Conservation (phyloP, 1,140 invertebrate genomes). For the Drosophila miranda region DNA sequence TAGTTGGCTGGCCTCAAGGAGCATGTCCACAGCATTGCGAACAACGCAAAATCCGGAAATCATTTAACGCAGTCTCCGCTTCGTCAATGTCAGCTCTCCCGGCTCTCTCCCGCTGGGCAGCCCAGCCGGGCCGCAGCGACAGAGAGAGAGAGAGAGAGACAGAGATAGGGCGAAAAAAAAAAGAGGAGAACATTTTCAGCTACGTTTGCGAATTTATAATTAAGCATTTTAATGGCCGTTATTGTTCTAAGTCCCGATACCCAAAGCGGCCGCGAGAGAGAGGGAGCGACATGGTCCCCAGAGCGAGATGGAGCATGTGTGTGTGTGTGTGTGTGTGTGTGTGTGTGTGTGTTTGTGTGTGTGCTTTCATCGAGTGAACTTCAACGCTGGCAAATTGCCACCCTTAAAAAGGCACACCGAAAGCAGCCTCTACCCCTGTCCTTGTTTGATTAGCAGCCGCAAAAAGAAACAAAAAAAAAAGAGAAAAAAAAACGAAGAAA, state of each 20-base stretch:
- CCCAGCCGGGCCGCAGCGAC: constrained; percentile 1
- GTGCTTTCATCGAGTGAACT: constrained; percentile 55
- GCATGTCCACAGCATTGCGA: constrained; percentile 16
- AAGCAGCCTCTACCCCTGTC: constrained; percentile 13
- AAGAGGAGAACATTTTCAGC: constrained; percentile 62
- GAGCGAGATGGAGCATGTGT: background rate
- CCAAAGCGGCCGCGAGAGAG: background rate
- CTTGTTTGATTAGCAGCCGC: constrained; percentile 68
- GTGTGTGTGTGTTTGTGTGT: constrained; percentile 24
- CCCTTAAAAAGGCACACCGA: constrained; percentile 67
- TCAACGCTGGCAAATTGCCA: constrained; percentile 69
- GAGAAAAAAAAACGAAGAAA: constrained; percentile 27
- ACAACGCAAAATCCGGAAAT: constrained; percentile 41
- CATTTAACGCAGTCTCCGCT: constrained; percentile 31
- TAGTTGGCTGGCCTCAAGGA: constrained; percentile 2
- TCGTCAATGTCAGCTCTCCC: background rate
- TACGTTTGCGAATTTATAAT: constrained; percentile 81
- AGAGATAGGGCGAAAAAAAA: background rate
- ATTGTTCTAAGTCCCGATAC: constrained; percentile 61
- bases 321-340: constrained; percentile 27
- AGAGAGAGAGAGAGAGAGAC: background rate
- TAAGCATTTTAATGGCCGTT: constrained; percentile 81
- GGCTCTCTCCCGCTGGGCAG: too few species aligned
- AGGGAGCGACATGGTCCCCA: background rate
- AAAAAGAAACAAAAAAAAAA: constrained; percentile 10